These are phyloP conservation scores for Nipponacmea schrenckii DNA, from an alignment of 2,888 invertebrate species.

Conservation along the genomic window DNA sequence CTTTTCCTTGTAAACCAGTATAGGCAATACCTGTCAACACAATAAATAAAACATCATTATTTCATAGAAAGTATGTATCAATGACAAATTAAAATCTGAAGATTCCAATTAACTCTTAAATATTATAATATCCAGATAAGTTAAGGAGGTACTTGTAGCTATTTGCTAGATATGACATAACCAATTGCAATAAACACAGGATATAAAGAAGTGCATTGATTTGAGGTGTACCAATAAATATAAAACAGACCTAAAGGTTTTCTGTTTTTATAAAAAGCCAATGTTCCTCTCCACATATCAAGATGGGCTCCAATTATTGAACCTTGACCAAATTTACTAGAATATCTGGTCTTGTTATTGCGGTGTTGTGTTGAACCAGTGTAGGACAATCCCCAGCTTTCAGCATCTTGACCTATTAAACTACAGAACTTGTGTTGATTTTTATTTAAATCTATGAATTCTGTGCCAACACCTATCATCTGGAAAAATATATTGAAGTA, in stretches of 20 bases:
- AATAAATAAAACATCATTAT: neutral
- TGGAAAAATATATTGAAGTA: conserved; percentile 67
- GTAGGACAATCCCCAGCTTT: conserved; percentile 91
- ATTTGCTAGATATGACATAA: too few relatives aligned
- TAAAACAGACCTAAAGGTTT: conserved; percentile 76
- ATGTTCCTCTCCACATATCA: conserved; percentile 83
- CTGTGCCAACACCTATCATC: conserved; percentile 92
- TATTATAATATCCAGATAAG: too few relatives aligned
- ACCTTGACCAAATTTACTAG: conserved; percentile 79
- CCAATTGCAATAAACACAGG: too few relatives aligned
- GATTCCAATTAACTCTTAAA: too few relatives aligned
- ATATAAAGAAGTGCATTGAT: too few relatives aligned
- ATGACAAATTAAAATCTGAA: too few relatives aligned
- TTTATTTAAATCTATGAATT: conserved; percentile 75
- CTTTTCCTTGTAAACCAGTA: conserved; percentile 75
- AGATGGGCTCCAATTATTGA: conserved; percentile 84
- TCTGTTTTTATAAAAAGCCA: conserved; percentile 85
- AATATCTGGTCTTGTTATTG: conserved; percentile 73
- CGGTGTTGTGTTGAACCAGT: conserved; percentile 76
- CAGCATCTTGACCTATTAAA: conserved; percentile 79
- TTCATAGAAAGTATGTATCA: too few relatives aligned
- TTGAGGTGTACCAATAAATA: too few relatives aligned
- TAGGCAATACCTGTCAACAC: conserved; percentile 76
- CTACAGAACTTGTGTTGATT: conserved; percentile 80
- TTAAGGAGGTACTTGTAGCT: too few relatives aligned